phyloP scores from a whole-genome alignment of 2,113 vertebrate genomes.

The Protobothrops flavoviridis region DNA sequence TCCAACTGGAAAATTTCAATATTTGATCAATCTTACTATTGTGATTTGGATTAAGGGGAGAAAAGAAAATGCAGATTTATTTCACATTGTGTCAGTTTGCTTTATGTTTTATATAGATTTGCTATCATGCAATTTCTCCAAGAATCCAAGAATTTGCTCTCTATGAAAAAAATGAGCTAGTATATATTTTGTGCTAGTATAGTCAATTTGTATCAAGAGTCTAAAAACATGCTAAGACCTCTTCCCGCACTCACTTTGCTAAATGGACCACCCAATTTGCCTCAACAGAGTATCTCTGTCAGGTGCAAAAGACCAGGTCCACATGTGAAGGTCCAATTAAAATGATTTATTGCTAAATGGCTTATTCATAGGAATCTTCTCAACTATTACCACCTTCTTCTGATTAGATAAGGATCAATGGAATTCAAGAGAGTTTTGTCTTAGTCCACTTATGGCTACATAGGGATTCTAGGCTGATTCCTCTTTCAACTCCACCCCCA shows the following conservation, averaged over 20 bases:
- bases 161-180: not conserved
- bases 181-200: not conserved
- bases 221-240: not conserved
- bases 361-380: no score
- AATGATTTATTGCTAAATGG: no score
- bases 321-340: no score
- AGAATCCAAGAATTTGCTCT: not conserved
- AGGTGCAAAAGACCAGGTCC: no score
- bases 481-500: no score
- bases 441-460: no score
- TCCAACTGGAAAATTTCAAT: not conserved
- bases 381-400: no score
- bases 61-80: not conserved
- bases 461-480: no score
- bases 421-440: no score
- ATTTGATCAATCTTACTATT: not conserved
- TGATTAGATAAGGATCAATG: no score
- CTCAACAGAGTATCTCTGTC: not conserved
- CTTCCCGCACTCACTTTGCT: not conserved
- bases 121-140: not conserved
- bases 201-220: not conserved
- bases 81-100: not conserved
- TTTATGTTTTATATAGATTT: not conserved
- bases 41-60: not conserved
- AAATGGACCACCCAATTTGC: not conserved